These are phyloP conservation scores for Lacanobia oleracea DNA, from an alignment of 2,888 invertebrate species.

Conservation along the genomic window DNA sequence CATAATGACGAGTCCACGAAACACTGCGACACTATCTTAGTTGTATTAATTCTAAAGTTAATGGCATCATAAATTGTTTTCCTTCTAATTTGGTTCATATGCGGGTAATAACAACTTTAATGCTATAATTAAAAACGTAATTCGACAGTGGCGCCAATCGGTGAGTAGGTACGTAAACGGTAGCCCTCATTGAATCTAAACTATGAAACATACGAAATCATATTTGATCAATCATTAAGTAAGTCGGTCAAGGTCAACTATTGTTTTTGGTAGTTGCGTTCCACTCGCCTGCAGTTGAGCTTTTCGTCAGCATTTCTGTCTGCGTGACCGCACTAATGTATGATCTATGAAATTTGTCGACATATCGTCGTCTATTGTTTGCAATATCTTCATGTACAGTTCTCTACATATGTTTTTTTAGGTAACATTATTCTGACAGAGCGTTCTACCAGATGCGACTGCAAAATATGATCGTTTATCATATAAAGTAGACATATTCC, in stretches of 20 bases:
- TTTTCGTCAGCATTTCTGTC: neutral
- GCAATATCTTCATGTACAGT: neutral
- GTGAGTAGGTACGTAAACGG: no score
- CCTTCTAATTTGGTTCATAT: no score
- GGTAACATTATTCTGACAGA: neutral
- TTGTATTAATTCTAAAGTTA: no score
- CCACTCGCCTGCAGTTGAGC: neutral
- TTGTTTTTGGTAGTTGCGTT: conserved; percentile 1
- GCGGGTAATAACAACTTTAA: no score
- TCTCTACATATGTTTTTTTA: neutral
- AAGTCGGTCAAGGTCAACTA: conserved; percentile 39
- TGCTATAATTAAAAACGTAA: no score
- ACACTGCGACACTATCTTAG: no score
- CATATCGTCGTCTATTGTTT: neutral
- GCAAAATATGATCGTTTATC: conserved; percentile 11
- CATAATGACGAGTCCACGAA: no score
- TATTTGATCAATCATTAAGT: conserved; percentile 2
- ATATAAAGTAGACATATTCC: conserved; percentile 9
- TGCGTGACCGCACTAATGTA: neutral
- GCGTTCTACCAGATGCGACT: neutral
- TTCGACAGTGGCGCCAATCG: no score
- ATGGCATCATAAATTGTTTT: no score
- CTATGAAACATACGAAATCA: neutral
- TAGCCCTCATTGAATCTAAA: no score
- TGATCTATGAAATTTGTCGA: neutral